Evolutionary conservation across 2,113 vertebrate species (phyloP), one percentile per base, ranked within the genome.

Genomic region (Malurus alboscapulatus): DNA sequence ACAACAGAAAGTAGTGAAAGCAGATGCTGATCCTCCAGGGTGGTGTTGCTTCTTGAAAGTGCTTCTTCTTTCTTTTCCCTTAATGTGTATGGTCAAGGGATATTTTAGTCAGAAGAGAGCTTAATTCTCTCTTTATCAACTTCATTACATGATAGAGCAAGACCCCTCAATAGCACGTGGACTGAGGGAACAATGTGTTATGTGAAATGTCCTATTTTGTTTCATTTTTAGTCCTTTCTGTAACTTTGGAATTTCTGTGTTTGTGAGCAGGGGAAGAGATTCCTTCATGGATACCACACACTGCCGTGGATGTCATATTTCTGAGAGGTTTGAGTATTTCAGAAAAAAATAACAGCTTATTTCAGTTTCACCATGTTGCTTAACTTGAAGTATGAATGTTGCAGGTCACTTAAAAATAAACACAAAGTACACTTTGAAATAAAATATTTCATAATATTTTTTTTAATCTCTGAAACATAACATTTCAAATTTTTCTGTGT

Each of bases 191-290:
- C 2, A 34, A 38, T 7, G n/a, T 25, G 10, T 25, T 85, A 32
- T 9, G 4, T 51, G 57, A 79, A 71, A 47, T 0, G 0, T 24
- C 8, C 48, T 58, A 26, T 6, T 84, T 62, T 7, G 9, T 38
- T 74, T 67, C 14, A 38, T 59, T 90, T 78, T 48, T n/a, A 87
- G 12, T 36, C 40, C 68, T 85, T 83, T 47, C 53, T 48, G 27
- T 78, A 82, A 59, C 7, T 83, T 84, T 57, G 26, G 17, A 44
- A 10, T 40, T 36, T 73, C n/a, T 83, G 9, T 63, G 48, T 10
- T 24, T 59, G 27, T 69, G 54, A 72, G 59, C 7, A 66, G 61
- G 7, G 18, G 11, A 57, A 74, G 21, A 42, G 9, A 6, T 36
- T 40, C n/a, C 17, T 3, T 9, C 36, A 30, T 0, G 2, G 38